Percentiles rank a stretch among this genome's conserved stretches.
Evolutionary conservation across 2,113 vertebrate species (phyloP).

Genomic region (Nyctibius bracteatus): DNA sequence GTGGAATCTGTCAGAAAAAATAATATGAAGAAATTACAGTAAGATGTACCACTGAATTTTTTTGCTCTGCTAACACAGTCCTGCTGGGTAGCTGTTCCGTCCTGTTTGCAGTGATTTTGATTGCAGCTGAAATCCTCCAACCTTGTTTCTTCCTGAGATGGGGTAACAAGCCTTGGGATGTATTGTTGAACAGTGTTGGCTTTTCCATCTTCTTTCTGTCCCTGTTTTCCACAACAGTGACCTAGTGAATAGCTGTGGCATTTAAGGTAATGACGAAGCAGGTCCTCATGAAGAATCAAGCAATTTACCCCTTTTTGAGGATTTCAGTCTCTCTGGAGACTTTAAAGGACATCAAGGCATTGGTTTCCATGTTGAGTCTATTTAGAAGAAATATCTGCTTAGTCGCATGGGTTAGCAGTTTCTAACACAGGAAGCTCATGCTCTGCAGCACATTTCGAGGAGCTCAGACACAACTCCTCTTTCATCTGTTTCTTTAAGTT

Average conservation of each 20-base stretch:
- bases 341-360: background rate
- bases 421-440: background rate
- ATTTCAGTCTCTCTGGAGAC: background rate
- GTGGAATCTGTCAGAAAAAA: background rate
- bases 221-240: background rate
- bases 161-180: background rate
- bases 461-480: background rate
- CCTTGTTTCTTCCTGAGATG: background rate
- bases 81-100: background rate
- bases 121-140: background rate
- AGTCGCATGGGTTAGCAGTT: background rate
- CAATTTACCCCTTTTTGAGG: background rate
- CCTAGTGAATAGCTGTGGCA: background rate
- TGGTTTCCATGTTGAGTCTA: background rate
- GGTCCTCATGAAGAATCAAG: background rate
- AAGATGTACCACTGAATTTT: background rate
- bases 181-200: background rate
- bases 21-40: background rate
- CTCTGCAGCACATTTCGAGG: background rate
- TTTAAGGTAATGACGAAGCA: background rate
- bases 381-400: background rate
- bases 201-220: background rate
- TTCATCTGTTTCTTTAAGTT: background rate
- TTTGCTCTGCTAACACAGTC: background rate
- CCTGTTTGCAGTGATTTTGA: background rate